Base-by-base conservation (phyloP, 1,140 invertebrate genomes). In the Latrodectus geometricus region DNA sequence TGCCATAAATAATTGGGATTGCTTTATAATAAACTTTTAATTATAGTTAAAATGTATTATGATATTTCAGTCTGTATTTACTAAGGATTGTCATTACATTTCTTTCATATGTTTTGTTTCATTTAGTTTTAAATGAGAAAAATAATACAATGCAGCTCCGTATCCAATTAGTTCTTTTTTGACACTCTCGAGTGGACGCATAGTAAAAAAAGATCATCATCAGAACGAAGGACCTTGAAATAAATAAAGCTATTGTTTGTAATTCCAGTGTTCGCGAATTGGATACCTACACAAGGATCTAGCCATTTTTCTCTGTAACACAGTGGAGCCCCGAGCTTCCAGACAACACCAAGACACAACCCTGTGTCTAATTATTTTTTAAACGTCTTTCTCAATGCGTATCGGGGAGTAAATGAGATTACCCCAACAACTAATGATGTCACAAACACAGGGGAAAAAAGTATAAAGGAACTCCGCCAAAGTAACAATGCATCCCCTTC, bases 381-480 rank as follows among this genome's bases (percentile, higher is more conserved):
- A 78, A 78, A 66, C 48, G 35, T 21, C 48, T 66, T 50, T 8
- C 15, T 21, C 49, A 54, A 54, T 15, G 78, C 78, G 20, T 80
- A 80, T 80, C 78, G 78, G 54, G 17, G 0, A 70, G 52, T 70
- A 80, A 80, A 78, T 78, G 76, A 78, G 61, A 66, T 23, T 9
- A 54, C n/a, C 49, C 23, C 52, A 78, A 66, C 76, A 56, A 61
- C 54, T 80, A 80, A 80, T 80, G 78, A 80, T 54, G 61, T 70
- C 78, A 8, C n/a, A 49, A 17, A 73, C 66, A 48, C 48, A 49
- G 9, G 52, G 5, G n/a, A 9, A 35, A 4, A 15, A 9, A 61
- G 21, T 65, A 50, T 66, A 78, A 66, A 49, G 17, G 61, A 14
- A n/a, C 54, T 65, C 11, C 23, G 21, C 61, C n/a, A 78, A n/a